phyloP scores from a whole-genome alignment of 1,140 invertebrate genomes.

The Camponotus pennsylvanicus region DNA sequence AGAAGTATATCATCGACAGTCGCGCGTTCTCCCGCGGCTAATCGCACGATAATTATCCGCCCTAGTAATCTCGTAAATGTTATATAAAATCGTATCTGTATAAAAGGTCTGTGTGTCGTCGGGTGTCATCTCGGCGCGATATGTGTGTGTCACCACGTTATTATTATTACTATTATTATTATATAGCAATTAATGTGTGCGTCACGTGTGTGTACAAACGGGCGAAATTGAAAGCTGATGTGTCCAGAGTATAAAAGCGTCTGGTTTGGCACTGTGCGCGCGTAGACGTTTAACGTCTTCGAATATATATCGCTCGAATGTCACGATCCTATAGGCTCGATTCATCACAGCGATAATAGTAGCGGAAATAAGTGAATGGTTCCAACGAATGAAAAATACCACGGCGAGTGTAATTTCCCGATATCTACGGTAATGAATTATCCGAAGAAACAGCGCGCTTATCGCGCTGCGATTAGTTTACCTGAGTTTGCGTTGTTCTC shows the following conservation, averaged over 20 bases:
- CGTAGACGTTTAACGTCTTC: slow-evolving; percentile 62
- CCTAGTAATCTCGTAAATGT: slow-evolving; percentile 72
- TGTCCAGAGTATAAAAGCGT: slow-evolving; percentile 49
- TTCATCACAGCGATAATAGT: slow-evolving; percentile 73
- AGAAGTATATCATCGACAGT: slow-evolving; percentile 35
- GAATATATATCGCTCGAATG: slow-evolving; percentile 72
- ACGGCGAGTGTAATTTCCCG: slow-evolving; percentile 55
- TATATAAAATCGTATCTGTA: slow-evolving; percentile 74
- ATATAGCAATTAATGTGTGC: background rate
- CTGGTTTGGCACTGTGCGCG: slow-evolving; percentile 81
- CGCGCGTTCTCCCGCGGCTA: slow-evolving; percentile 6
- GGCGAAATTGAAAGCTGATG: slow-evolving; percentile 44
- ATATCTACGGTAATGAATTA: slow-evolving; percentile 65
- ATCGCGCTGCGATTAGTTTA: slow-evolving; percentile 38
- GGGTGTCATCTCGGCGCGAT: slow-evolving; percentile 58
- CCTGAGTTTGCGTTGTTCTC: slow-evolving; percentile 56
- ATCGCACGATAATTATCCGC: slow-evolving; percentile 62
- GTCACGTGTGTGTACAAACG: slow-evolving; percentile 21
- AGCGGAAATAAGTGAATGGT: slow-evolving; percentile 44
- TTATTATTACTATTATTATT: slow-evolving; percentile 13
- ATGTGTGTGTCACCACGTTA: slow-evolving; percentile 63
- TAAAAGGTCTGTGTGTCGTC: slow-evolving; percentile 52
- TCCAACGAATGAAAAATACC: slow-evolving; percentile 60
- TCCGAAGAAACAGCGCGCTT: slow-evolving; percentile 47
- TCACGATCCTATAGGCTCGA: slow-evolving; percentile 79